A percentile compares a stretch with the other conserved stretches of the same genome.
phyloP scores from a whole-genome alignment of 1,140 invertebrate species.

The Trissolcus basalis region DNA sequence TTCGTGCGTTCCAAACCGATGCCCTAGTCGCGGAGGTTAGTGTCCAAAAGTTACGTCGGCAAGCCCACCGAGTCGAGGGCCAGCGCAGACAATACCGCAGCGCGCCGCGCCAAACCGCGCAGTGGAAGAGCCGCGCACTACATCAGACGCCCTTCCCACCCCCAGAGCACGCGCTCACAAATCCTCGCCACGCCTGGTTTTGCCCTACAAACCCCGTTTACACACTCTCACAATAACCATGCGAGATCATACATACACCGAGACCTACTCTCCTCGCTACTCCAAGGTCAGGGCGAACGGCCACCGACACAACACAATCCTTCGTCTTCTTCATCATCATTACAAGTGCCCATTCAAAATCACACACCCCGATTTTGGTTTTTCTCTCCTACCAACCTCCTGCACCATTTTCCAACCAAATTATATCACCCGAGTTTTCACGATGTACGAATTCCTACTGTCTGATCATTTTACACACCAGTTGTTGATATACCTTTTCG shows the following conservation, averaged over 20 bases:
- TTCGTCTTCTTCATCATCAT: not conserved
- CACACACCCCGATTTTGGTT: too few species aligned
- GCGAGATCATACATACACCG: constrained; percentile 24
- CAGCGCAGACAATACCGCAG: constrained; percentile 73
- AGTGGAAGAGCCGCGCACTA: constrained; percentile 68
- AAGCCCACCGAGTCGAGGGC: constrained; percentile 65
- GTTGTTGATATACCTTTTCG: too few species aligned
- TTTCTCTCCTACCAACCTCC: too few species aligned
- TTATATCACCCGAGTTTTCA: too few species aligned
- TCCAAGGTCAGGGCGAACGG: constrained; percentile 46
- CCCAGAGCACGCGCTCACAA: constrained; percentile 46
- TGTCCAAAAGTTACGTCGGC: constrained; percentile 66
- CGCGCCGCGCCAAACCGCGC: constrained; percentile 72
- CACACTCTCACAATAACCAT: constrained; percentile 13
- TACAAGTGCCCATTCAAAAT: too few species aligned
- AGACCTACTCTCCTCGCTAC: constrained; percentile 13
- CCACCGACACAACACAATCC: constrained; percentile 1
- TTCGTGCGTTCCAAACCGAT: too few species aligned
- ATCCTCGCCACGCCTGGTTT: constrained; percentile 48
- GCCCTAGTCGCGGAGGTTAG: constrained; percentile 65
- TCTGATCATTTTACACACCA: too few species aligned
- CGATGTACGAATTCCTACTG: too few species aligned
- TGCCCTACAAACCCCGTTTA: constrained; percentile 59
- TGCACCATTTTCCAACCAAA: too few species aligned
- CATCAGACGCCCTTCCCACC: constrained; percentile 62